Percentiles rank a stretch among this genome's conserved stretches.
These are phyloP conservation scores for Branchinecta lindahli DNA, from an alignment of 1,140 invertebrate genomes.

Conservation along the genomic window DNA sequence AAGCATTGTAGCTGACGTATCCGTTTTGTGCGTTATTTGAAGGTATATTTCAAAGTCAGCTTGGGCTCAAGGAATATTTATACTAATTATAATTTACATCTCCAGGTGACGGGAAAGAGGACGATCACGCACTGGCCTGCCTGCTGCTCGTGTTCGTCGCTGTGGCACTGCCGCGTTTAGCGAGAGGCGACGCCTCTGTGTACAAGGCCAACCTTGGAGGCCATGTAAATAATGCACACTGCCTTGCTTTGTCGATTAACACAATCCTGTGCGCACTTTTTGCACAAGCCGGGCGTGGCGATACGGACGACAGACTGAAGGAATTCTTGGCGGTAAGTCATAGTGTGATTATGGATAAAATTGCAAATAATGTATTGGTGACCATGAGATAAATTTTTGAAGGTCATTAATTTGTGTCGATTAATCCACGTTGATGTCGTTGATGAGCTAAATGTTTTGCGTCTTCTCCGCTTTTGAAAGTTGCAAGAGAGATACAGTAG, in stretches of 20 bases:
- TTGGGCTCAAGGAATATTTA: too few species aligned
- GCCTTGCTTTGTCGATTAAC: constrained; percentile 89
- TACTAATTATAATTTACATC: not conserved
- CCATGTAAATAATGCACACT: constrained; percentile 95
- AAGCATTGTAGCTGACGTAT: too few species aligned
- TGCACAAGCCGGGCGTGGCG: constrained; percentile 80
- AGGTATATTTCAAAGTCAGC: too few species aligned
- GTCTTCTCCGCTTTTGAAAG: not conserved
- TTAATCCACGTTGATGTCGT: not conserved
- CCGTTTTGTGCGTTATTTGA: too few species aligned
- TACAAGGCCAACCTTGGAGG: constrained; percentile 80
- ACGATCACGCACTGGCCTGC: constrained; percentile 87
- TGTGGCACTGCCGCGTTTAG: constrained; percentile 91
- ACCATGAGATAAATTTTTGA: too few species aligned
- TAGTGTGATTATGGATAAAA: constrained; percentile 16
- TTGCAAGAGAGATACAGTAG: not conserved
- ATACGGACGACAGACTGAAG: constrained; percentile 94
- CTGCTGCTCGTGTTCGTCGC: constrained; percentile 97
- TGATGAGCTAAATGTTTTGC: not conserved
- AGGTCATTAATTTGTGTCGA: not conserved
- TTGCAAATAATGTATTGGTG: not conserved
- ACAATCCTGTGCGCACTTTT: constrained; percentile 93
- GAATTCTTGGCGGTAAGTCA: constrained; percentile 78
- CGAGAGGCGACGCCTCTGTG: constrained; percentile 70
- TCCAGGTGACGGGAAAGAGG: constrained; percentile 51